Evolutionary conservation across 1,140 invertebrate genomes (phyloP), one percentile per base, ranked within the genome.

Genomic region (Cydia strobilella): DNA sequence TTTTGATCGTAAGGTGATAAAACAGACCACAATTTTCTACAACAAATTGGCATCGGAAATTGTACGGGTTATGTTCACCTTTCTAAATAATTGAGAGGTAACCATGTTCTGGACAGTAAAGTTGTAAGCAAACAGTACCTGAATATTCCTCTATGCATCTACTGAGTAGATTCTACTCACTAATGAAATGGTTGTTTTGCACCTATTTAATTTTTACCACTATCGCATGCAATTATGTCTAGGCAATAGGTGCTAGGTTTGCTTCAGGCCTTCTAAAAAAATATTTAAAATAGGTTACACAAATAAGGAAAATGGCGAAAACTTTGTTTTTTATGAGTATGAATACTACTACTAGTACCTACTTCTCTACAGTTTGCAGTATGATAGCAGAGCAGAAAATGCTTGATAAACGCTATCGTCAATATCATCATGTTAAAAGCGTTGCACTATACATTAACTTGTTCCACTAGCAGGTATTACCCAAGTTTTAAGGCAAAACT

Each of bases 81-180:
- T 54, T 54, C 51, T 54, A 54, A n/a, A 18, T 54, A 54, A 54
- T 18, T 54, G 51, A 7, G n/a, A 54, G n/a, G 51, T 54, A 39
- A 54, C 7, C 5, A 45, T 45, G 51, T 20, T 54, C n/a, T 54
- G 51, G 51, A 7, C 51, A 54, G 5, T 54, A n/a, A 20, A 54
- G 15, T 51, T 18, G 15, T 51, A 51, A 51, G 9, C 12, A 51
- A n/a, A 51, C 48, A 42, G 39, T 45, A 15, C 42, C 12, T 45
- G 42, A 45, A 45, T 45, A 45, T 45, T 45, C 4, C 31, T 35
- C 31, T 35, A 7, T 39, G 35, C 31, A 31, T 1, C 31, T 35
- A 35, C 31, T 35, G n/a, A n/a, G n/a, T n/a, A n/a, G n/a, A n/a
- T n/a, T n/a, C n/a, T n/a, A n/a, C 31, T 7, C 35, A 1, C 10